Evolutionary conservation across 37 sponge, comb jelly and placozoan species (phyloP).

Genomic region (Sycon ciliatum): DNA sequence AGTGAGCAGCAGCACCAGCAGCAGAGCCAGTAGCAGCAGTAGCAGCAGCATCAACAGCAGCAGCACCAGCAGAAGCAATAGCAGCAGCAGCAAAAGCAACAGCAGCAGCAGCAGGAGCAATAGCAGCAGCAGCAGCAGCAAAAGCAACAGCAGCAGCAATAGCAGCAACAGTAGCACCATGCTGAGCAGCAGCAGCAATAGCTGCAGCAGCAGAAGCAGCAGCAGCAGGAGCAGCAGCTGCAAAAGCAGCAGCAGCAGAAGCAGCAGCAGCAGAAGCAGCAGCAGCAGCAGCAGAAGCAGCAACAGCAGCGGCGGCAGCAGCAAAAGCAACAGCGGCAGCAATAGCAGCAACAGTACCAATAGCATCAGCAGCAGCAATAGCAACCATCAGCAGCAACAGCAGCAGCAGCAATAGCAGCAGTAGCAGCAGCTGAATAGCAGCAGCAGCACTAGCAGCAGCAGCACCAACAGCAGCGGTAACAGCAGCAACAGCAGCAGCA

Average conservation of each 20-base stretch:
- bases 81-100: neutral
- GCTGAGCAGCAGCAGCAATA: neutral
- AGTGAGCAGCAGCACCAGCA: neutral
- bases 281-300: too few relatives aligned
- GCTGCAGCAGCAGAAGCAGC: neutral
- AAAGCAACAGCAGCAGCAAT: neutral
- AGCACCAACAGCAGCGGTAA: too few relatives aligned
- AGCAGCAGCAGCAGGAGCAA: neutral
- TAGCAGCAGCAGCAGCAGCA: neutral
- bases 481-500: too few relatives aligned
- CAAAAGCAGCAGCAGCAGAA: neutral
- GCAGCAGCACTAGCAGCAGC: too few relatives aligned
- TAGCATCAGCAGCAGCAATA: too few relatives aligned
- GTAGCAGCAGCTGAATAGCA: too few relatives aligned
- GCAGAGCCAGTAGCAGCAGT: neutral
- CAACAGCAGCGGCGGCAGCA: too few relatives aligned
- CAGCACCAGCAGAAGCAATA: neutral
- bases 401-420: too few relatives aligned
- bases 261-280: too few relatives aligned
- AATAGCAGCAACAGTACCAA: too few relatives aligned
- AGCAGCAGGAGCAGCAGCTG: neutral
- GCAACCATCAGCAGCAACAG: too few relatives aligned
- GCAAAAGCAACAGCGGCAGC: too few relatives aligned
- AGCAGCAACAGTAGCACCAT: neutral
- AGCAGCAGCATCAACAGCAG: neutral